Evolutionary conservation across 2,888 invertebrate species (phyloP).

Genomic region (Pseudanteris insignis): DNA sequence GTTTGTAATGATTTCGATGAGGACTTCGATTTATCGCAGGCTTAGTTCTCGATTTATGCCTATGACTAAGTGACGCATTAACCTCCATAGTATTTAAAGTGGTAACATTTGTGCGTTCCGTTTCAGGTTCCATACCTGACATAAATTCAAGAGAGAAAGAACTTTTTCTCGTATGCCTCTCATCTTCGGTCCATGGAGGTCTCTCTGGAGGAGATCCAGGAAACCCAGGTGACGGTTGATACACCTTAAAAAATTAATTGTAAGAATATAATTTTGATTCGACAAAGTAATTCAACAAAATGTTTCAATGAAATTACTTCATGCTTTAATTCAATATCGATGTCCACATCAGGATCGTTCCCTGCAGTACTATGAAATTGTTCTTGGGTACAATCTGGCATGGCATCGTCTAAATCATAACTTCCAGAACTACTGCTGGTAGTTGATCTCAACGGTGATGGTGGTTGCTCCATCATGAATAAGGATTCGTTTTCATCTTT

Average conservation of each 20-base stretch:
- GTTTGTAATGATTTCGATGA: no score
- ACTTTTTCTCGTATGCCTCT: conserved; percentile 76
- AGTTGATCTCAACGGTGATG: conserved; percentile 59
- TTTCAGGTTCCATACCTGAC: conserved; percentile 69
- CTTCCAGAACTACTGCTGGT: conserved; percentile 65
- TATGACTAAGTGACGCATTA: conserved; percentile 58
- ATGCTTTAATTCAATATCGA: conserved; percentile 55
- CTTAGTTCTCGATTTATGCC: conserved; percentile 49
- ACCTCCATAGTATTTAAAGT: conserved; percentile 49
- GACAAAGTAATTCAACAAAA: conserved; percentile 21
- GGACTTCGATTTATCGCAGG: conserved; percentile 41
- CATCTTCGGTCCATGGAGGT: conserved; percentile 73
- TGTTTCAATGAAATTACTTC: conserved; percentile 50
- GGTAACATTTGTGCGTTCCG: conserved; percentile 48
- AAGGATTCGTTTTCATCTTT: conserved; percentile 56
- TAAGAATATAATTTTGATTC: no score
- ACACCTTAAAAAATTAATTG: conserved; percentile 54
- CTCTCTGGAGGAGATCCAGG: conserved; percentile 61
- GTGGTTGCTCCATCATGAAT: conserved; percentile 50
- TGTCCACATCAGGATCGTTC: conserved; percentile 53
- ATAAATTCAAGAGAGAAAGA: conserved; percentile 81
- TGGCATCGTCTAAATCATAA: conserved; percentile 63
- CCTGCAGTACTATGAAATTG: conserved; percentile 49
- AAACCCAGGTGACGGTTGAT: conserved; percentile 62
- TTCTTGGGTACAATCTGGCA: conserved; percentile 54